Base-by-base conservation (phyloP, 2,888 invertebrate genomes). In the Theodoxus fluviatilis region DNA sequence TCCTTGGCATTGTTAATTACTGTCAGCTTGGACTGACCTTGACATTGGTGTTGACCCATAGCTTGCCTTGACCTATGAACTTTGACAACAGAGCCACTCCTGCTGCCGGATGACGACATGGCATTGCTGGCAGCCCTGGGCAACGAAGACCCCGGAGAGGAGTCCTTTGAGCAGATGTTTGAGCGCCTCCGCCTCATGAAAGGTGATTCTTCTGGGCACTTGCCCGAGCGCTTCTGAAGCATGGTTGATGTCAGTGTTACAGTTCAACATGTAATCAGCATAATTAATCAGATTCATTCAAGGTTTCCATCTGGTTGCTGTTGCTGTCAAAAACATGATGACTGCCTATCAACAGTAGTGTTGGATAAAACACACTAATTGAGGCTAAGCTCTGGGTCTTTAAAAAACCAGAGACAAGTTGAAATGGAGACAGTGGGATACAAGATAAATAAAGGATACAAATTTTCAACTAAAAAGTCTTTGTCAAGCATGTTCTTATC, bases 121-220 rank as follows among this genome's bases (percentile, higher is more conserved):
- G 77, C 73, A 22, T 63, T 85, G 70, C 78, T 83, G 69, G 78
- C 79, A 31, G 78, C 81, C 33, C 71, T 82, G n/a, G 80, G 78
- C 1, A 75, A 75, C 63, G 84, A 84, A 4, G 83, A 84, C 49
- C 75, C 78, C 6, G 78, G 68, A 33, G 81, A 76, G 55, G 83
- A 82, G 69, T 90, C 91, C 75, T 92, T 92, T 84, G 90, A 91
- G 35, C 89, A 90, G 70, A 84, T 93, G 57, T 92, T 93, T 85
- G 89, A 90, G 71, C 91, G 91, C 78, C 87, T 93, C 73, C 89
- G 89, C 78, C 88, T 90, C 70, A 91, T 93, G 91, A 92, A 92
- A 86, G 91, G 91, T 87, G 74, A 67, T 33, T 67, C 7, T 31
- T 3, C 15, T n/a, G n/a, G n/a, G n/a, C n/a, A n/a, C n/a, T n/a